phyloP scores from a whole-genome alignment of 2,113 vertebrate species.

The Sitta europaea region DNA sequence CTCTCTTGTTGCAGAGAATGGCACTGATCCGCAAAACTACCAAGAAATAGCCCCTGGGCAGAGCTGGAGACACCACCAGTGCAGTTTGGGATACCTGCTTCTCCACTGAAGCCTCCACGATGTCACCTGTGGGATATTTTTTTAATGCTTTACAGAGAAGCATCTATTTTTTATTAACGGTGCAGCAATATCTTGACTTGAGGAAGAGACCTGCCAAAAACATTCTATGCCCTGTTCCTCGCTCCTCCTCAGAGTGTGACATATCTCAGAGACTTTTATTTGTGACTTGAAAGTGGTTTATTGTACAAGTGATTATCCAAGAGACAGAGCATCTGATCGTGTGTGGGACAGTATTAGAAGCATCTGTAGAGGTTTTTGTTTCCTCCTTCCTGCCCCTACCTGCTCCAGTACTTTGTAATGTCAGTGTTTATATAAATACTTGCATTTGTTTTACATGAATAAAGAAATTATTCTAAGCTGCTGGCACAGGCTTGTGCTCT shows the following conservation, averaged over 20 bases:
- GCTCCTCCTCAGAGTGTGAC: background rate
- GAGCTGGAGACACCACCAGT: slow-evolving; percentile 11
- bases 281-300: slow-evolving; percentile 65
- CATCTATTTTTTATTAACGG: slow-evolving; percentile 75
- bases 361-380: slow-evolving; percentile 70
- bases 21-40: slow-evolving; percentile 98
- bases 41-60: slow-evolving; percentile 86
- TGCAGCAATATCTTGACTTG: slow-evolving; percentile 76
- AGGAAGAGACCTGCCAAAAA: slow-evolving; percentile 72
- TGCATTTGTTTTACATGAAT: slow-evolving; percentile 78
- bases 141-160: slow-evolving; percentile 78
- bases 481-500: background rate
- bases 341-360: slow-evolving; percentile 77
- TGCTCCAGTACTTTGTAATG: slow-evolving; percentile 74
- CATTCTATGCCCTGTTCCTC: background rate
- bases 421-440: slow-evolving; percentile 79
- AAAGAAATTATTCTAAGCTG: slow-evolving; percentile 72
- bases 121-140: slow-evolving; percentile 72
- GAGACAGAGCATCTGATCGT: slow-evolving; percentile 60
- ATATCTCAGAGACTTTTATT: slow-evolving; percentile 69
- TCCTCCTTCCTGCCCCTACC: slow-evolving; percentile 38
- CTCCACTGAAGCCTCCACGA: slow-evolving; percentile 52
- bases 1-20: slow-evolving; percentile 86
- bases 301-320: slow-evolving; percentile 58
- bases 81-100: slow-evolving; percentile 53